Percentiles rank a stretch among this genome's conserved stretches.
Conservation (phyloP, 2,113 vertebrate species). For the Mesoclemmys tuberculata region DNA sequence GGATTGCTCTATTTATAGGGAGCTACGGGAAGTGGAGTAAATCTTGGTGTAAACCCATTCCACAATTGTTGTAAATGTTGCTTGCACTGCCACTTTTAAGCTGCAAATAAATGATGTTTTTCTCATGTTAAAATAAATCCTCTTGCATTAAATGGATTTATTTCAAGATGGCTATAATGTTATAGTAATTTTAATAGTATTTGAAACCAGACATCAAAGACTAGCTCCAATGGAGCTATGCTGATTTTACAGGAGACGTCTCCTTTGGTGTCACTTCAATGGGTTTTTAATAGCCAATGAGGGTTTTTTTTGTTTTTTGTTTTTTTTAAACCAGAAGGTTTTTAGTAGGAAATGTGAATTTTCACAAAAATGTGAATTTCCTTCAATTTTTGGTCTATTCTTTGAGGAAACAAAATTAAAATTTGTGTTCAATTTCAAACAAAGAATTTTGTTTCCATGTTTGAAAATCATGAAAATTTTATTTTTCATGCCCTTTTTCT, state of each 20-base stretch:
- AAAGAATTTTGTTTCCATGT: no score
- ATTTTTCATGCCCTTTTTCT: no score
- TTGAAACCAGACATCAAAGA: neutral
- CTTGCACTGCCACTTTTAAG: neutral
- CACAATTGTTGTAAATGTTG: neutral
- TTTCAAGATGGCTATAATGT: neutral
- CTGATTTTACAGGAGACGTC: neutral
- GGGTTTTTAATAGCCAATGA: fast-evolving
- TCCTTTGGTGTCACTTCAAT: neutral
- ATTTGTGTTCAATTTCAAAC: no score
- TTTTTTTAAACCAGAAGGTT: neutral
- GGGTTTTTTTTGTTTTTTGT: no score
- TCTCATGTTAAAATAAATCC: neutral
- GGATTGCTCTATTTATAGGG: neutral
- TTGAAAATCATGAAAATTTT: no score
- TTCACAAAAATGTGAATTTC: neutral
- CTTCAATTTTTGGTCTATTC: neutral
- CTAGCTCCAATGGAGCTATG: neutral
- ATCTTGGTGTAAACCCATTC: neutral
- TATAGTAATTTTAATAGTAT: fast-evolving
- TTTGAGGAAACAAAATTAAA: neutral
- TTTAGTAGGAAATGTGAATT: neutral
- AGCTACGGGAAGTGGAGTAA: neutral
- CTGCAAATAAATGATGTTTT: neutral
- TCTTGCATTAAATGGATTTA: fast-evolving